These are phyloP conservation scores for Andricus quercusramuli DNA, from an alignment of 2,888 invertebrate genomes.

Conservation along the genomic window DNA sequence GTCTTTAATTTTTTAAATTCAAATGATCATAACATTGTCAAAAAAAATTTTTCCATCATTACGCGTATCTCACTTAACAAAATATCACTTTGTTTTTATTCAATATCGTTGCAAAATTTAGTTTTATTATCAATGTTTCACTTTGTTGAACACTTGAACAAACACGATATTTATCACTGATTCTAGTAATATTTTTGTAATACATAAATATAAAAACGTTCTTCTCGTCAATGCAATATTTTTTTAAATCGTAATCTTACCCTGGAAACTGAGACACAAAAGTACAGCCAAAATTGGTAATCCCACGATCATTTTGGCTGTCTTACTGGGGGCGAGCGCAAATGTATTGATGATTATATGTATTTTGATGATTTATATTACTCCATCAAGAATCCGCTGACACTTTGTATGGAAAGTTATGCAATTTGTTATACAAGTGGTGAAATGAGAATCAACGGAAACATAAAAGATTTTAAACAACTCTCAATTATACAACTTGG, in stretches of 20 bases:
- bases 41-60: no score
- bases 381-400: conserved; percentile 25
- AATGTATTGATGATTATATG: neutral
- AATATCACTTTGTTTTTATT: neutral
- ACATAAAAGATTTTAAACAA: neutral
- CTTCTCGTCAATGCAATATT: neutral
- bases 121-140: no score
- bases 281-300: conserved; percentile 38
- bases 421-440: conserved; percentile 1
- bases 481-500: neutral
- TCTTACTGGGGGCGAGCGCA: conserved; percentile 1
- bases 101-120: no score
- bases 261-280: conserved; percentile 4
- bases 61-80: neutral
- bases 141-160: neutral
- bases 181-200: neutral
- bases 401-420: neutral
- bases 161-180: neutral
- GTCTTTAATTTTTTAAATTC: no score
- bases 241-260: neutral
- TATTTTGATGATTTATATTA: neutral
- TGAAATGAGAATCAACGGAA: neutral
- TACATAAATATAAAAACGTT: neutral
- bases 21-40: no score
- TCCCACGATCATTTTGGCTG: conserved; percentile 40